These are phyloP conservation scores for Gallinago jamesoni DNA, from an alignment of 2,113 vertebrate genomes.

Conservation along the genomic window DNA sequence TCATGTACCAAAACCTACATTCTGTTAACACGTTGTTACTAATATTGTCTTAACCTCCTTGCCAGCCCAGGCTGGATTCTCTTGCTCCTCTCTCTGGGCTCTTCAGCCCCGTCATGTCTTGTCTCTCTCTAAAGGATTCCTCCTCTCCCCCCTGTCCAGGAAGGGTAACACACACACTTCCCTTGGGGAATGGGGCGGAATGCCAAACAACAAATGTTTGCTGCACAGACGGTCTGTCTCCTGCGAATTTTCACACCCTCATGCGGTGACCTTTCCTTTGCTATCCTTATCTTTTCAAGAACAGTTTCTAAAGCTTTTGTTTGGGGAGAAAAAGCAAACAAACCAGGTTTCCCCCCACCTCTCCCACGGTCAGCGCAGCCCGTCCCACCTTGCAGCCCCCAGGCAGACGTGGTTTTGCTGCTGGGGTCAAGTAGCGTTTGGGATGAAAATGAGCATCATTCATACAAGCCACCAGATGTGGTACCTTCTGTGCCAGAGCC, in stretches of 20 bases:
- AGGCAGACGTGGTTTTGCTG: neutral
- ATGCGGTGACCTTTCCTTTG: neutral
- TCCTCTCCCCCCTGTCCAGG: neutral
- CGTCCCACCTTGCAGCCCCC: accelerated
- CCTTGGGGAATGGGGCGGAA: neutral
- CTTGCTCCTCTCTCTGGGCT: neutral
- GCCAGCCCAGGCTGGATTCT: neutral
- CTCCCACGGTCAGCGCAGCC: neutral
- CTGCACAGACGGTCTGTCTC: neutral
- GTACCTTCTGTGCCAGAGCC: neutral
- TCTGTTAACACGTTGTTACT: neutral
- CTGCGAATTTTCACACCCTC: neutral
- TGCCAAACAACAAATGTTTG: neutral
- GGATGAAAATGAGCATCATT: neutral
- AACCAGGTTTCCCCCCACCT: neutral
- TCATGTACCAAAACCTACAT: neutral
- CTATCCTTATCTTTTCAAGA: neutral
- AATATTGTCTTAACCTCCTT: neutral
- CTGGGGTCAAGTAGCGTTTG: neutral
- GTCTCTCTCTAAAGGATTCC: neutral
- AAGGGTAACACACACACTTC: neutral
- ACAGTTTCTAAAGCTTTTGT: neutral
- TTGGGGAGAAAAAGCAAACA: neutral
- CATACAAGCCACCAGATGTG: neutral
- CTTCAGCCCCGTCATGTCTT: neutral